These are phyloP conservation scores for Drosophila nebulosa DNA, from an alignment of 1,140 invertebrate species.

Conservation along the genomic window DNA sequence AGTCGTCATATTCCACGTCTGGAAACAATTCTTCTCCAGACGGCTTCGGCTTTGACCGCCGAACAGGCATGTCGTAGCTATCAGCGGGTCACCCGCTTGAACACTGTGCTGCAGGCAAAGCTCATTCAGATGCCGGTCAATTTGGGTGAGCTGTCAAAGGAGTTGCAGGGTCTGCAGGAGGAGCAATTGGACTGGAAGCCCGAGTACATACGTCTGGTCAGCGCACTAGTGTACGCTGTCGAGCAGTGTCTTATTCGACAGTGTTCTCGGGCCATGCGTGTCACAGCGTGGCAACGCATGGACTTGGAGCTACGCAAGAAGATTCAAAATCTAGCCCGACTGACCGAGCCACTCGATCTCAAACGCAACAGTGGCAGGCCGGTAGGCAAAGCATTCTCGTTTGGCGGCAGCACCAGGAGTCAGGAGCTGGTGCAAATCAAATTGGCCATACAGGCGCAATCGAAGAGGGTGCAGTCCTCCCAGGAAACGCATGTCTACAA, in stretches of 20 bases:
- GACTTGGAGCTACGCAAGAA: conserved; percentile 84
- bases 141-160: conserved; percentile 68
- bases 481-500: conserved; percentile 72
- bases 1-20: conserved; percentile 86
- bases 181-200: conserved; percentile 80
- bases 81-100: conserved; percentile 79
- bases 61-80: conserved; percentile 89
- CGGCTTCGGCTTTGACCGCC: conserved; percentile 84
- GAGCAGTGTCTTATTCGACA: conserved; percentile 85
- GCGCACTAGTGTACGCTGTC: conserved; percentile 82
- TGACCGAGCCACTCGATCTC: conserved; percentile 78
- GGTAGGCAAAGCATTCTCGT: conserved; percentile 68
- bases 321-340: conserved; percentile 84
- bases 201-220: conserved; percentile 77
- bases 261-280: conserved; percentile 84
- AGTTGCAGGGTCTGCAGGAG: conserved; percentile 72
- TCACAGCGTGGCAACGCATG: conserved; percentile 85
- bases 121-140: conserved; percentile 75
- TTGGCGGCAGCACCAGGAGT: conserved; percentile 79
- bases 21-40: conserved; percentile 85
- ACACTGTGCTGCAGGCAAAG: conserved; percentile 74
- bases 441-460: conserved; percentile 83
- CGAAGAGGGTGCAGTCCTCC: conserved; percentile 67
- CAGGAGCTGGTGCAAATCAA: conserved; percentile 84
- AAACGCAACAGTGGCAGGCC: conserved; percentile 62